Percentiles rank a stretch among this genome's conserved stretches.
Conservation (phyloP, 2,113 vertebrate genomes). For the Picathartes gymnocephalus region DNA sequence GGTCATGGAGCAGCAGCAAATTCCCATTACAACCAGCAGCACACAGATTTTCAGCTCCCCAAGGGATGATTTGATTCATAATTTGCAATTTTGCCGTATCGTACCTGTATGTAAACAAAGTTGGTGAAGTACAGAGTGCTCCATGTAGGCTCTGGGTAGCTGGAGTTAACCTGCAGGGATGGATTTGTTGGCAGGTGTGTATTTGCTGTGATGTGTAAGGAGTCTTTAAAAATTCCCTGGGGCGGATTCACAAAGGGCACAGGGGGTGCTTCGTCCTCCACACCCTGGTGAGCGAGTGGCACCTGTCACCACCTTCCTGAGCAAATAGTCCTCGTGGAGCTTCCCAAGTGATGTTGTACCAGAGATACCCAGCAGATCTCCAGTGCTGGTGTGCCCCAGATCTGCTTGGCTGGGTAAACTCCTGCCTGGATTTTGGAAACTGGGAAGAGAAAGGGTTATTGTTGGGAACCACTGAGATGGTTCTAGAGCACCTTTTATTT, state of each 20-base stretch:
- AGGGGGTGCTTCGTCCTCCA: neutral
- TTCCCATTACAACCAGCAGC: neutral
- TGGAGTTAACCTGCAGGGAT: neutral
- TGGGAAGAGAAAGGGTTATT: neutral
- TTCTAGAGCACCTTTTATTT: neutral
- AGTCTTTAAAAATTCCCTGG: neutral
- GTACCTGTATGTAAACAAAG: neutral
- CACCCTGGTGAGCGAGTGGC: neutral
- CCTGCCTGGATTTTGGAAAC: neutral
- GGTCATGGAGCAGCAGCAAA: neutral
- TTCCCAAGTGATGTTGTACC: neutral
- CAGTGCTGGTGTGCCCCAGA: neutral
- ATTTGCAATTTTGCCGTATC: neutral
- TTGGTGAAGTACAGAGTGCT: neutral
- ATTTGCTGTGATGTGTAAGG: neutral
- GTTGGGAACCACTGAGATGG: neutral
- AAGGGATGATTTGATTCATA: neutral
- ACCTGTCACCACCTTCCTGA: neutral
- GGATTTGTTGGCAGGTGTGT: neutral
- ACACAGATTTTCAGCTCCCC: accelerated
- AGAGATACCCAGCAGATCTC: neutral
- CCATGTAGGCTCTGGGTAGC: accelerated
- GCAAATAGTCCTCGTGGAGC: neutral
- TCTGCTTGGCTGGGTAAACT: neutral
- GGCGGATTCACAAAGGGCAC: neutral